Evolutionary conservation across 2,113 vertebrate species (phyloP).

Genomic region (Neolamprologus sp.): DNA sequence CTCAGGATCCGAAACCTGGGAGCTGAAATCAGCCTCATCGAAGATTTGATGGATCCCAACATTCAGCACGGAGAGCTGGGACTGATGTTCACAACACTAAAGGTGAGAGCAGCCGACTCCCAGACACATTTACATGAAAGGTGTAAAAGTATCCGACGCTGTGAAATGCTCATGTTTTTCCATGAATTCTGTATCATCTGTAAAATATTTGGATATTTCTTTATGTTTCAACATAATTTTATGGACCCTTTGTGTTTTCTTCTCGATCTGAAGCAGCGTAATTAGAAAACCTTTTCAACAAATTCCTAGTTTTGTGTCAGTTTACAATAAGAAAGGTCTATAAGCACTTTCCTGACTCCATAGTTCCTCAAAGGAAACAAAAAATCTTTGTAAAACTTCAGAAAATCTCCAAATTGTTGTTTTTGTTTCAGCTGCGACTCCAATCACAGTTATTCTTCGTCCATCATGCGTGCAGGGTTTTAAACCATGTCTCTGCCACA

Average conservation of each 20-base stretch:
- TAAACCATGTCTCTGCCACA: slow-evolving; percentile 49
- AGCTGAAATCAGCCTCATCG: slow-evolving; percentile 90
- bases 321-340: not conserved
- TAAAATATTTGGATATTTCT: not conserved
- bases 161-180: not conserved
- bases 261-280: not conserved
- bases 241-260: not conserved
- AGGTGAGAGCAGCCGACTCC: slow-evolving; percentile 64
- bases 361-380: not conserved
- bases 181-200: not conserved
- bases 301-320: not conserved
- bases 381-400: not conserved
- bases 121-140: not conserved
- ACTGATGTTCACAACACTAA: slow-evolving; percentile 96
- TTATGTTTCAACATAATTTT: not conserved
- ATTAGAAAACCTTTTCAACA: not conserved
- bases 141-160: not conserved
- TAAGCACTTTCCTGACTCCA: not conserved
- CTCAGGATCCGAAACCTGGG: slow-evolving; percentile 92
- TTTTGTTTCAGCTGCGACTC: not conserved
- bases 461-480: not conserved
- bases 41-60: slow-evolving; percentile 94
- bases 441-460: not conserved
- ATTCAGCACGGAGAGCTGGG: slow-evolving; percentile 92
- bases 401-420: not conserved